Conservation (phyloP, 2,113 vertebrate species). For the Limnothrissa miodon region DNA sequence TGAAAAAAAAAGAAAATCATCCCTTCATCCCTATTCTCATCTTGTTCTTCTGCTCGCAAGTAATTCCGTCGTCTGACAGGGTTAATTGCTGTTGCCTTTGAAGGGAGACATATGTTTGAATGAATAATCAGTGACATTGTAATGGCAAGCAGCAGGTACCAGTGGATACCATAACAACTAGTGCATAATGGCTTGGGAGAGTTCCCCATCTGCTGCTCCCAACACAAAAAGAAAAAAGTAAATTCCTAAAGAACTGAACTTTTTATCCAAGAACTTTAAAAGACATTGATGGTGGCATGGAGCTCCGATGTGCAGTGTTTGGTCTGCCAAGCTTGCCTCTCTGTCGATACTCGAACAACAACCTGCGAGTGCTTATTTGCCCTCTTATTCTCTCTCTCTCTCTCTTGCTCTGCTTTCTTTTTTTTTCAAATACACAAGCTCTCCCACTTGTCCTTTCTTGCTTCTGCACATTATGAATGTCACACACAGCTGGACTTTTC, state of each 20-base stretch:
- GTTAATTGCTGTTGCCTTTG: not conserved
- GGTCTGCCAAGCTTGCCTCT: not conserved
- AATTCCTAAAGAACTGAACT: not conserved
- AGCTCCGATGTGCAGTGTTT: not conserved
- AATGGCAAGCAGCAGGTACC: conserved; percentile 9
- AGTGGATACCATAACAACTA: not conserved
- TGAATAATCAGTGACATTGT: conserved; percentile 12
- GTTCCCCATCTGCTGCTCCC: not conserved
- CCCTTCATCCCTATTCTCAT: not conserved
- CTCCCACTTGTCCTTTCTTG: not conserved
- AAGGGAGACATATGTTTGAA: conserved; percentile 9
- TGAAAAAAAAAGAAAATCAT: not conserved
- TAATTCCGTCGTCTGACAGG: not conserved
- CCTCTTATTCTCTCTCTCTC: not conserved
- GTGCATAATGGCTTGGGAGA: not conserved
- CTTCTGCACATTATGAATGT: conserved; percentile 2
- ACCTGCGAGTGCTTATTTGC: not conserved
- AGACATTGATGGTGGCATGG: not conserved
- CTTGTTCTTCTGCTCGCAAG: not conserved
- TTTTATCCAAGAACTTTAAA: not conserved
- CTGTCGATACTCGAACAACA: not conserved
- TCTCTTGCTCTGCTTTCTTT: not conserved
- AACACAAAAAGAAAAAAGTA: not conserved
- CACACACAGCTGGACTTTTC: not conserved
- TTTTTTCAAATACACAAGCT: not conserved